Conservation (phyloP, 2,113 vertebrate genomes). For the Vimba vimba region DNA sequence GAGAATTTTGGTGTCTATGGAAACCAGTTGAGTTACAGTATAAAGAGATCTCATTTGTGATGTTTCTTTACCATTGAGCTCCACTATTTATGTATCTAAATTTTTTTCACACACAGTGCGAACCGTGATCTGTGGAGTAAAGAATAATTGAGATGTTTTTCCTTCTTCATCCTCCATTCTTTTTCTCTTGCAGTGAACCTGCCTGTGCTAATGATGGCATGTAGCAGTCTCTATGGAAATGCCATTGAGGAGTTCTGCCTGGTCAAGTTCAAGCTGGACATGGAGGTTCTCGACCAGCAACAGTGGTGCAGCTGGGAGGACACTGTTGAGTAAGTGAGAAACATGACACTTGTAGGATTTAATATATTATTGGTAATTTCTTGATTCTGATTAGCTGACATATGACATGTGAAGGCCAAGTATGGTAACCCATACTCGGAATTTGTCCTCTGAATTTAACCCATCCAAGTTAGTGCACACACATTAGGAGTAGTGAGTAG, state of each 20-base stretch:
- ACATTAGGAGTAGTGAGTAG: too few species aligned
- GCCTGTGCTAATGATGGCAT: slow-evolving; percentile 64
- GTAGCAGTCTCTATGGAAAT: slow-evolving; percentile 74
- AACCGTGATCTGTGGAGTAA: not conserved
- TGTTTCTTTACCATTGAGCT: not conserved
- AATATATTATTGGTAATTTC: not conserved
- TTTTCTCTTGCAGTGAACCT: slow-evolving; percentile 37
- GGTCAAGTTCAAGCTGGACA: slow-evolving; percentile 80
- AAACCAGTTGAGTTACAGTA: not conserved
- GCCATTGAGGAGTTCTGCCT: slow-evolving; percentile 84
- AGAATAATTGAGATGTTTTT: too few species aligned
- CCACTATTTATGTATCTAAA: not conserved
- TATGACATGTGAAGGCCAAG: not conserved
- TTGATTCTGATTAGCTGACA: not conserved
- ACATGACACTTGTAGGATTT: not conserved
- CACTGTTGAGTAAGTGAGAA: slow-evolving; percentile 82
- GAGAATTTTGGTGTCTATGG: not conserved
- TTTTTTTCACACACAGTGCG: not conserved
- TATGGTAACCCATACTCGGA: too few species aligned
- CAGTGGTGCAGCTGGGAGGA: slow-evolving; percentile 90
- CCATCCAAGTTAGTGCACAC: too few species aligned
- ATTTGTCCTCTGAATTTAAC: too few species aligned
- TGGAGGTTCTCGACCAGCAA: slow-evolving; percentile 81
- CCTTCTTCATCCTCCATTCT: not conserved
- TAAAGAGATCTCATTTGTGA: not conserved